These are phyloP conservation scores for Brachypalpus laphriformis DNA, from an alignment of 2,888 invertebrate species.

Conservation along the genomic window DNA sequence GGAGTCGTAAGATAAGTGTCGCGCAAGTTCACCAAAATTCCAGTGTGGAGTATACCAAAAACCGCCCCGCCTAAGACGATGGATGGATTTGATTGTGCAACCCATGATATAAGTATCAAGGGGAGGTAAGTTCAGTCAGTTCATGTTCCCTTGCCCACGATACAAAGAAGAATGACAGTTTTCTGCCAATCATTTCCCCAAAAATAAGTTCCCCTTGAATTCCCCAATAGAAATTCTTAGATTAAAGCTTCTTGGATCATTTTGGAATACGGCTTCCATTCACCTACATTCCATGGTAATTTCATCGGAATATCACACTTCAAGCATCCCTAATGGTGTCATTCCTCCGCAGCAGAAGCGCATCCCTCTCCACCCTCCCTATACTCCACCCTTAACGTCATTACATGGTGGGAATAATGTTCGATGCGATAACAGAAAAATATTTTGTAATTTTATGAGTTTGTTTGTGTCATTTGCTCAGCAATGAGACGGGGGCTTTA, in stretches of 20 bases:
- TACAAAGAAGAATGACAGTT: too few relatives aligned
- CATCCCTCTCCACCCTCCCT: neutral
- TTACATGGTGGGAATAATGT: constrained; percentile 69
- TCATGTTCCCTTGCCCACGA: too few relatives aligned
- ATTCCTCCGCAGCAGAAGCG: constrained; percentile 49
- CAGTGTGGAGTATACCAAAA: too few relatives aligned
- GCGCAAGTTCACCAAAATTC: too few relatives aligned
- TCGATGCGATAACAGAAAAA: constrained; percentile 72
- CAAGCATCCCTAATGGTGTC: constrained; percentile 70
- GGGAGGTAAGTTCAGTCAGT: too few relatives aligned
- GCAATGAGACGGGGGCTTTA: constrained; percentile 41
- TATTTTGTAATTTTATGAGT: constrained; percentile 73
- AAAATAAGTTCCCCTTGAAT: neutral
- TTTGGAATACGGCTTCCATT: constrained; percentile 22
- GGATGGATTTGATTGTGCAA: too few relatives aligned
- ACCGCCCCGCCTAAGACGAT: too few relatives aligned
- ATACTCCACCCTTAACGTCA: constrained; percentile 24
- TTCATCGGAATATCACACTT: constrained; percentile 65
- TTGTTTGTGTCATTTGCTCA: constrained; percentile 72
- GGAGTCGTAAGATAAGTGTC: too few relatives aligned
- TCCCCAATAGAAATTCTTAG: neutral
- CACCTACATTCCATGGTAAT: constrained; percentile 64
- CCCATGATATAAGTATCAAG: too few relatives aligned
- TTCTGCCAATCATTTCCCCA: too few relatives aligned
- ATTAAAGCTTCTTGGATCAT: constrained; percentile 1